Evolutionary conservation across 2,113 vertebrate genomes (phyloP).

Genomic region (Syngnathus scovelli): DNA sequence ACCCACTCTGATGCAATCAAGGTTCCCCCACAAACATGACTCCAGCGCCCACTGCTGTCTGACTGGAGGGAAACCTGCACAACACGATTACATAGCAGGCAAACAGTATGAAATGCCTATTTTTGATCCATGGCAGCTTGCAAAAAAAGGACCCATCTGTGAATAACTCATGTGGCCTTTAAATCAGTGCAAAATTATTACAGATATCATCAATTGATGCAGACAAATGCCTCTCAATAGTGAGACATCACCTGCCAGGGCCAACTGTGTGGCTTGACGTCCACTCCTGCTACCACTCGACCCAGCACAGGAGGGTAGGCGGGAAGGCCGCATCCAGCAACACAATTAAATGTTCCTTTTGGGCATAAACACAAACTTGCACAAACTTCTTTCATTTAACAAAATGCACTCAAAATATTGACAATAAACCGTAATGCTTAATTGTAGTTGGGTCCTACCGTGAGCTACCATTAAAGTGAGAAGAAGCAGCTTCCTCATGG

Average conservation of each 20-base stretch:
- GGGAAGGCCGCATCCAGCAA: slow-evolving; percentile 59
- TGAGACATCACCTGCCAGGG: slow-evolving; percentile 70
- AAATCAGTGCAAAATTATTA: neutral
- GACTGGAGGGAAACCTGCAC: slow-evolving; percentile 79
- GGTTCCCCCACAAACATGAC: slow-evolving; percentile 76
- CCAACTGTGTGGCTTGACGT: slow-evolving; percentile 67
- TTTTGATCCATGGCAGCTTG: neutral
- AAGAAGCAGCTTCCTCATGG: slow-evolving; percentile 61
- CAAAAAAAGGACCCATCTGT: too few species aligned
- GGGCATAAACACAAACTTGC: neutral
- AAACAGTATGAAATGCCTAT: neutral
- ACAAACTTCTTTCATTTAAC: neutral
- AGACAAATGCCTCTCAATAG: neutral
- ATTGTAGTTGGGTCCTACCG: slow-evolving; percentile 42
- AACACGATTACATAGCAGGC: neutral
- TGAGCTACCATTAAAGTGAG: slow-evolving; percentile 49
- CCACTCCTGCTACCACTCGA: slow-evolving; percentile 65
- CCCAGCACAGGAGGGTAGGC: slow-evolving; percentile 50
- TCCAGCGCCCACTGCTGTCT: slow-evolving; percentile 44
- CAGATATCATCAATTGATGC: neutral
- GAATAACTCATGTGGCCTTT: neutral
- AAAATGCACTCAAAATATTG: neutral
- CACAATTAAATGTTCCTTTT: neutral
- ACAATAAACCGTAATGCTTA: neutral
- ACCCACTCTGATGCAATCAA: slow-evolving; percentile 72